Evolutionary conservation across 2,113 vertebrate genomes (phyloP), one percentile per base, ranked within the genome.

Genomic region (Taxidea taxus): DNA sequence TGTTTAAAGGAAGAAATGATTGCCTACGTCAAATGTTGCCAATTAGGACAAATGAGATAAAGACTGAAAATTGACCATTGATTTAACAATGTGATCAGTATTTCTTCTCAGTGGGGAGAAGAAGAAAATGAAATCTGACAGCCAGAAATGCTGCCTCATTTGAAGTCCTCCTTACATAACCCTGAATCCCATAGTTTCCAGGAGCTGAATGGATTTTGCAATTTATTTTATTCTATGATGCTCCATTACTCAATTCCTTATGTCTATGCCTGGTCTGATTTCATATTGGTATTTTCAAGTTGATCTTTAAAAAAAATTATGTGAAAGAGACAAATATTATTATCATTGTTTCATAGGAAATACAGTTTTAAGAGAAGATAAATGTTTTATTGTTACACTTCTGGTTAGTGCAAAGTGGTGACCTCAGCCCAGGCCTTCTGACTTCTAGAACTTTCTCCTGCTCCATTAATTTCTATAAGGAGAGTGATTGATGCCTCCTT

Each of bases 211-310:
- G 62, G 27, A 77, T 94, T 86, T 77, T 37, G 9, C 14, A 92
- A 90, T 95, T 75, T 90, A 85, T 60, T 90, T 91, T 86, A 29
- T 39, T 82, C 93, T 83, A 31, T 83, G 89, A 74, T 86, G 4
- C 12, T 58, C 4, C 6, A 58, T 15, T 37, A 47, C 49, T 90
- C 37, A 94, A 27, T 64, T n/a, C 25, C 20, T 95, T 64, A 68
- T 77, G 16, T 93, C 34, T 87, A 4, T 62, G 70, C 11, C 56
- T 85, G 44, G 25, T 84, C 60, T 92, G 27, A 42, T 78, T 92
- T 89, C 13, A n/a, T 74, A n/a, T 47, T 81, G 37, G 10, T 91
- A 70, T 85, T 94, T 96, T 88, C 27, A 90, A 56, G 37, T 81
- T 85, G 20, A 75, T 68, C 6, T 95, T 47, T 44, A 3, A 20